These are phyloP conservation scores for Hippasteria phrygiana DNA, from an alignment of 53 echinoderm and acorn worm genomes.

Conservation along the genomic window DNA sequence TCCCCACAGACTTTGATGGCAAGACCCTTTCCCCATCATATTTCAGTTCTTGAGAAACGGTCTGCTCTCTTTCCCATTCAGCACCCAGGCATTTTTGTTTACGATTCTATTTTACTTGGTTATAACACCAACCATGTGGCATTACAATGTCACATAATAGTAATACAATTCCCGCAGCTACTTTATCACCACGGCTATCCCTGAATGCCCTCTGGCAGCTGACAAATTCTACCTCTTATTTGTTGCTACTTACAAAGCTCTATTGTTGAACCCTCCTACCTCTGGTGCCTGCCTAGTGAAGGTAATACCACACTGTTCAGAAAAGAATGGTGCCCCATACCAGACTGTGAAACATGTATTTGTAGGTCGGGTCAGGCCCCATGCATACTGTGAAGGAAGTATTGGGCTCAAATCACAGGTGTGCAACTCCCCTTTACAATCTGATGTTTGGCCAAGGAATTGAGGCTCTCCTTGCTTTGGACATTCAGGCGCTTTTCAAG, in stretches of 20 bases:
- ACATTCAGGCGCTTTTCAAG: conserved; percentile 30
- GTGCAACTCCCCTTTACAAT: conserved; percentile 13
- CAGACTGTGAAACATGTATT: neutral
- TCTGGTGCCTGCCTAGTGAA: conserved; percentile 36
- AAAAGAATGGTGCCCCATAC: neutral
- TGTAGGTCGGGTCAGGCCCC: conserved; percentile 42
- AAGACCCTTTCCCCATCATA: too few species aligned
- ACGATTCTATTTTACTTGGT: too few species aligned
- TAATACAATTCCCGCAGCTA: neutral
- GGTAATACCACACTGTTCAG: conserved; percentile 18
- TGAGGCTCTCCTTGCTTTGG: conserved; percentile 39
- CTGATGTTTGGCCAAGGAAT: conserved; percentile 40
- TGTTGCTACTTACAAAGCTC: conserved; percentile 44
- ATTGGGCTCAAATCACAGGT: conserved; percentile 15
- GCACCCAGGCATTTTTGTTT: too few species aligned
- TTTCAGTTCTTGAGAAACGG: too few species aligned
- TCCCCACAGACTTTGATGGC: too few species aligned
- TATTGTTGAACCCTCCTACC: conserved; percentile 29
- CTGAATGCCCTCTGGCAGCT: conserved; percentile 22
- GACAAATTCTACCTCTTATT: conserved; percentile 25
- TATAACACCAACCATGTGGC: too few species aligned
- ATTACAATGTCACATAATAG: too few species aligned
- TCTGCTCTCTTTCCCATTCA: too few species aligned
- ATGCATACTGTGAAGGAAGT: neutral
- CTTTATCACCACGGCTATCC: neutral